phyloP scores from a whole-genome alignment of 2,888 invertebrate genomes.

The Zygothrica quintamaculata region DNA sequence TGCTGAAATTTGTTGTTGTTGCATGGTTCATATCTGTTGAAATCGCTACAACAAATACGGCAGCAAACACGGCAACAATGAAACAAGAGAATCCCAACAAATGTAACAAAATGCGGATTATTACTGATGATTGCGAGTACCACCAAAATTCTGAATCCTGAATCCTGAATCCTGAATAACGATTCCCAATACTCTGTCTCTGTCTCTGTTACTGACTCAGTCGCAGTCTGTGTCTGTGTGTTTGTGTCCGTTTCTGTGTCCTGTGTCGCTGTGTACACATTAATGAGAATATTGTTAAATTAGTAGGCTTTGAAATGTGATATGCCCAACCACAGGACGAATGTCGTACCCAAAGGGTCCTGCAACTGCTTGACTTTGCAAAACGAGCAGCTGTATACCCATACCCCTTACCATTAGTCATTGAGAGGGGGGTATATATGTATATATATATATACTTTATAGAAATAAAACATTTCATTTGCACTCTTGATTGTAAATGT shows the following conservation, averaged over 20 bases:
- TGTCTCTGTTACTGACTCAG: too few relatives aligned
- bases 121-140: slow-evolving; percentile 53
- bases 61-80: slow-evolving; percentile 36
- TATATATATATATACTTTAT: too few relatives aligned
- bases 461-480: slow-evolving; percentile 34
- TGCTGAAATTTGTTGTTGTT: slow-evolving; percentile 39
- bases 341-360: slow-evolving; percentile 35
- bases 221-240: neutral
- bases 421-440: neutral
- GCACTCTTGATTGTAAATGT: slow-evolving; percentile 50
- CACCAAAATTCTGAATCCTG: slow-evolving; percentile 13
- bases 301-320: slow-evolving; percentile 84
- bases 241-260: slow-evolving; percentile 23
- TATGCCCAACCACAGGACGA: slow-evolving; percentile 80
- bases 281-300: slow-evolving; percentile 84
- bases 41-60: slow-evolving; percentile 74
- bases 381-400: slow-evolving; percentile 71
- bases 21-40: slow-evolving; percentile 70
- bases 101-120: slow-evolving; percentile 81
- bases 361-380: slow-evolving; percentile 64
- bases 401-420: slow-evolving; percentile 11
- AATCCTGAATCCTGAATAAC: slow-evolving; percentile 1
- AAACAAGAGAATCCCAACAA: slow-evolving; percentile 54
- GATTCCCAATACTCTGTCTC: slow-evolving; percentile 27
- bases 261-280: slow-evolving; percentile 73